A percentile compares a stretch with the other conserved stretches of the same genome.
These are phyloP conservation scores for Diploscapter pachys DNA, from an alignment of 1,140 invertebrate species.

Conservation along the genomic window DNA sequence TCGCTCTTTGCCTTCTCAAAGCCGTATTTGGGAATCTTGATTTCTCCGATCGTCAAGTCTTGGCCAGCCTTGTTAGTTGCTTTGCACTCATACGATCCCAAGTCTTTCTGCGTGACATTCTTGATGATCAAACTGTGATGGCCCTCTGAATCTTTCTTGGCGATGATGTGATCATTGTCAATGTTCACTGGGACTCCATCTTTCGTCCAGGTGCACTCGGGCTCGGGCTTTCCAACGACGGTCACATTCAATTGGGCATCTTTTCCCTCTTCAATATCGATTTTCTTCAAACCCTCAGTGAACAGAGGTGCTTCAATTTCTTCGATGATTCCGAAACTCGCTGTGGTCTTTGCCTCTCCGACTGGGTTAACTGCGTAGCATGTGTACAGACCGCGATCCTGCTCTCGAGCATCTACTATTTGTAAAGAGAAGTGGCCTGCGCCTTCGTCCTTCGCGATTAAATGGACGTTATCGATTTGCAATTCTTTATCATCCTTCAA, in stretches of 20 bases:
- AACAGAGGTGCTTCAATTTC: slow-evolving; percentile 59
- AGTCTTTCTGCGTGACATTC: slow-evolving; percentile 20
- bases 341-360: slow-evolving; percentile 43
- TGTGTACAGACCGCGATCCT: slow-evolving; percentile 36
- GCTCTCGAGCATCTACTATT: slow-evolving; percentile 27
- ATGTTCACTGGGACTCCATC: slow-evolving; percentile 35
- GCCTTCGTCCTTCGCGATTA: slow-evolving; percentile 35
- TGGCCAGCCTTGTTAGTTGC: slow-evolving; percentile 49
- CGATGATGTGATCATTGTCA: slow-evolving; percentile 33
- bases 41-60: slow-evolving; percentile 40
- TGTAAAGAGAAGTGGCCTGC: slow-evolving; percentile 27
- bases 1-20: slow-evolving; percentile 38
- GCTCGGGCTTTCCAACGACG: slow-evolving; percentile 77
- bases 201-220: slow-evolving; percentile 55
- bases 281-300: slow-evolving; percentile 55
- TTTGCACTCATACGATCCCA: slow-evolving; percentile 41
- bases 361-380: slow-evolving; percentile 47
- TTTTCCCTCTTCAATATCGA: slow-evolving; percentile 46
- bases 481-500: slow-evolving; percentile 73
- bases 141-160: slow-evolving; percentile 34
- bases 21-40: slow-evolving; percentile 51
- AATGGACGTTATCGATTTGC: slow-evolving; percentile 61
- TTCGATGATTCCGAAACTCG: slow-evolving; percentile 61
- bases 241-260: slow-evolving; percentile 71
- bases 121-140: slow-evolving; percentile 35